These are phyloP conservation scores for Hippocampus zosterae DNA, from an alignment of 2,113 vertebrate genomes.

Conservation along the genomic window DNA sequence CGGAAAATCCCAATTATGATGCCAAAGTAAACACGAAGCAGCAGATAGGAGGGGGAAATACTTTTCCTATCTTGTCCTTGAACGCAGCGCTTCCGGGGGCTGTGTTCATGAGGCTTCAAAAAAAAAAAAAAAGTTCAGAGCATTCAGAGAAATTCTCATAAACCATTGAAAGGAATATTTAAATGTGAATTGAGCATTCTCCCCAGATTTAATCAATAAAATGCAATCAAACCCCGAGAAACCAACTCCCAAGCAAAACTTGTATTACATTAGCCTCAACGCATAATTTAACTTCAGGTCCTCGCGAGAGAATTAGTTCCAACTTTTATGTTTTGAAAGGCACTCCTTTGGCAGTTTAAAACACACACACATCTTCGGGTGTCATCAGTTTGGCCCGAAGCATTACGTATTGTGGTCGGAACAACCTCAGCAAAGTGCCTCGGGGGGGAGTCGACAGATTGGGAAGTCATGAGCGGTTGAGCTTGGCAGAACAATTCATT, in stretches of 20 bases:
- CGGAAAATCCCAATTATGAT: slow-evolving; percentile 15
- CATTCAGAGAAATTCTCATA: too few relatives aligned
- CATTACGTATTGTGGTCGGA: slow-evolving; percentile 1
- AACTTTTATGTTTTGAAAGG: too few relatives aligned
- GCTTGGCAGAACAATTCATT: slow-evolving; percentile 33
- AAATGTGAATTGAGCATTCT: too few relatives aligned
- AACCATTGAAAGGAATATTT: too few relatives aligned
- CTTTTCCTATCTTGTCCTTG: not conserved
- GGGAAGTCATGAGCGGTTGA: slow-evolving; percentile 39
- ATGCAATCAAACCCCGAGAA: too few relatives aligned
- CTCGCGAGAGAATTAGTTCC: too few relatives aligned
- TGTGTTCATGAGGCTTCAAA: not conserved
- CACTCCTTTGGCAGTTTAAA: too few relatives aligned
- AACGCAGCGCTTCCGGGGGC: not conserved
- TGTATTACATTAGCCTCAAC: too few relatives aligned
- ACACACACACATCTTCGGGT: not conserved
- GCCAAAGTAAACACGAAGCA: not conserved
- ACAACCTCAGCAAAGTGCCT: slow-evolving; percentile 7
- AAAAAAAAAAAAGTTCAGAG: too few relatives aligned
- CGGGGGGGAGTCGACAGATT: slow-evolving; percentile 29
- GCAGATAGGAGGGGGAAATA: not conserved
- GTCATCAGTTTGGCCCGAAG: not conserved
- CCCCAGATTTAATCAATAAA: too few relatives aligned
- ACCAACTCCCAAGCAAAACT: too few relatives aligned
- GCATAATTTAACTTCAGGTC: too few relatives aligned